These are phyloP conservation scores for Formica exsecta DNA, from an alignment of 1,140 invertebrate species.

Conservation along the genomic window DNA sequence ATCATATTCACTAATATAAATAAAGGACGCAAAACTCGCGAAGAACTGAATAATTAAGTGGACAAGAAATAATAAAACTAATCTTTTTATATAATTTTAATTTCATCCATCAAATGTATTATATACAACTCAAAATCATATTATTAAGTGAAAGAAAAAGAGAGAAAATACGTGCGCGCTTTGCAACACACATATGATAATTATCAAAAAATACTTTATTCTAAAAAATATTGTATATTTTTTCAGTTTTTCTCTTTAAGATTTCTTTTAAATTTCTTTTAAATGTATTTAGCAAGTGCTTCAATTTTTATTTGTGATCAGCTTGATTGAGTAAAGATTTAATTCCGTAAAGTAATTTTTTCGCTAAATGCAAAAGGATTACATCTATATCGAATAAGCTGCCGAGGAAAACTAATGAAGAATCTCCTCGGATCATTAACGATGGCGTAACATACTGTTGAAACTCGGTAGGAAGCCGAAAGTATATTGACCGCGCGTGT, in stretches of 20 bases:
- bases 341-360: not conserved
- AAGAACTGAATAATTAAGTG: not conserved
- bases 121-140: no score
- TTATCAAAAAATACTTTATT: not conserved
- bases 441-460: conserved; percentile 36
- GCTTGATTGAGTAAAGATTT: not conserved
- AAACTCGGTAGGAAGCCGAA: conserved; percentile 30
- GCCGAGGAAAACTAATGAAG: not conserved
- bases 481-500: conserved; percentile 16
- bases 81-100: not conserved
- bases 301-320: not conserved
- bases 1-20: conserved; percentile 6
- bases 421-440: conserved; percentile 41
- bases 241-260: not conserved
- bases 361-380: not conserved
- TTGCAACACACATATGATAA: not conserved
- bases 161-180: not conserved
- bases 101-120: conserved; percentile 5
- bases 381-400: not conserved
- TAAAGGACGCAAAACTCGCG: not conserved
- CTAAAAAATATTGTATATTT: not conserved
- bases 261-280: not conserved
- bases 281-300: not conserved
- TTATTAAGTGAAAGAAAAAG: no score
- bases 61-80: not conserved